A percentile compares a stretch with the other conserved stretches of the same genome.
These are phyloP conservation scores for Eubasilissa splendida DNA, from an alignment of 2,888 invertebrate genomes.

Conservation along the genomic window DNA sequence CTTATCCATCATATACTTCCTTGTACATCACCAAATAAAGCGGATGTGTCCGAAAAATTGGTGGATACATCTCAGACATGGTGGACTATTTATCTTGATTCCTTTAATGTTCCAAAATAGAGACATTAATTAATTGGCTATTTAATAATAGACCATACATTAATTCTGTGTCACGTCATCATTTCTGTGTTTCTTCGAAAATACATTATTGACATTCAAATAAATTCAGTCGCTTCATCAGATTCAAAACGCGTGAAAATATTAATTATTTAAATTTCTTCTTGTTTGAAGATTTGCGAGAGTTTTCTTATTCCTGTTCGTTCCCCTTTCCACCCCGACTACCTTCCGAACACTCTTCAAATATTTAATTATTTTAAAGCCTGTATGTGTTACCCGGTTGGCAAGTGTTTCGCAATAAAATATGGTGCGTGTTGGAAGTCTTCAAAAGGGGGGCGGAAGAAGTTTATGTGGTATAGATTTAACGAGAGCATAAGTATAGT, in stretches of 20 bases:
- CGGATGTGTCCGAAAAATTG: no score
- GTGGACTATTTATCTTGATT: no score
- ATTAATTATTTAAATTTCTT: slow-evolving; percentile 33
- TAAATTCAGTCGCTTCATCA: neutral
- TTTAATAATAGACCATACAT: no score
- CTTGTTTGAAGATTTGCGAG: slow-evolving; percentile 9
- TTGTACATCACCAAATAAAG: no score
- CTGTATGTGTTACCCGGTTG: neutral
- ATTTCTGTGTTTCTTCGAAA: slow-evolving; percentile 3
- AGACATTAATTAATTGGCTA: no score
- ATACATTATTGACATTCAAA: neutral
- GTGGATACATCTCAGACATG: no score
- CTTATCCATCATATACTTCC: no score
- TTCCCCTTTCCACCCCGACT: neutral
- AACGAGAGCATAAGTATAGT: no score
- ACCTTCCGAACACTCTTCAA: slow-evolving; percentile 35
- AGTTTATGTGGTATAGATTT: no score
- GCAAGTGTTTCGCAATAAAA: neutral
- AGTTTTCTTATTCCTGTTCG: neutral
- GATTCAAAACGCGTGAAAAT: slow-evolving; percentile 19
- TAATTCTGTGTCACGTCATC: no score
- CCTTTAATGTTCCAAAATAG: no score
- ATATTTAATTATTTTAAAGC: slow-evolving; percentile 49
- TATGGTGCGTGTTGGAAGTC: neutral
- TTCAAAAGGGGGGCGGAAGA: no score